Conservation (phyloP, 1,140 invertebrate species). For the Diabrotica undecimpunctata region DNA sequence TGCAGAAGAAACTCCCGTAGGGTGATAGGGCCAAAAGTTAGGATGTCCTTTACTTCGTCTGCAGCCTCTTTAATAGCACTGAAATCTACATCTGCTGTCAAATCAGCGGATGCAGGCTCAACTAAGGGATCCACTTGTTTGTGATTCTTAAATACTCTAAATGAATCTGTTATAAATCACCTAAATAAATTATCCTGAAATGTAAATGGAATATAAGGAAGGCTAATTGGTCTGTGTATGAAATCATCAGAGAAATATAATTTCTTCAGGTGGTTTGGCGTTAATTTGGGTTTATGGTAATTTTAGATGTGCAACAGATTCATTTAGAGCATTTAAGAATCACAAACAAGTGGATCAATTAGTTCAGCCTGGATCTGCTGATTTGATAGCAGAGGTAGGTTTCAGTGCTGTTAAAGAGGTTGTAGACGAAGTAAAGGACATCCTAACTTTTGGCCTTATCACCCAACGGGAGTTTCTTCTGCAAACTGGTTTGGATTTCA, state of each 20-base stretch:
- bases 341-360: constrained; percentile 85
- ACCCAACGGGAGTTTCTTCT: constrained; percentile 77
- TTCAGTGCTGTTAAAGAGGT: constrained; percentile 56
- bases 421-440: constrained; percentile 52
- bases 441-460: constrained; percentile 75
- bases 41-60: constrained; percentile 54
- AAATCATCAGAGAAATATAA: too few species aligned
- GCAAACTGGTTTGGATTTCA: constrained; percentile 74
- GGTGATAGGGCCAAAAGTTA: constrained; percentile 76
- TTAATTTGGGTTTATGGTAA: constrained; percentile 95
- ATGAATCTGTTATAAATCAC: constrained; percentile 88
- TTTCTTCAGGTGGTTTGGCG: constrained; percentile 65
- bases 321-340: constrained; percentile 78
- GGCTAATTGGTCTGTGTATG: too few species aligned
- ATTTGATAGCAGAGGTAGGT: constrained; percentile 95
- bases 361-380: constrained; percentile 74
- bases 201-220: too few species aligned
- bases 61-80: constrained; percentile 48
- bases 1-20: constrained; percentile 77
- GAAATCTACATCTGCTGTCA: constrained; percentile 97
- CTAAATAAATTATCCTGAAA: too few species aligned
- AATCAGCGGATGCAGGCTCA: constrained; percentile 79
- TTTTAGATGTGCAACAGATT: constrained; percentile 79
- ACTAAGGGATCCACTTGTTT: constrained; percentile 77
- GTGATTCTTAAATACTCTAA: constrained; percentile 80